Conservation (phyloP, 2,113 vertebrate genomes). For the Sialia sialis region DNA sequence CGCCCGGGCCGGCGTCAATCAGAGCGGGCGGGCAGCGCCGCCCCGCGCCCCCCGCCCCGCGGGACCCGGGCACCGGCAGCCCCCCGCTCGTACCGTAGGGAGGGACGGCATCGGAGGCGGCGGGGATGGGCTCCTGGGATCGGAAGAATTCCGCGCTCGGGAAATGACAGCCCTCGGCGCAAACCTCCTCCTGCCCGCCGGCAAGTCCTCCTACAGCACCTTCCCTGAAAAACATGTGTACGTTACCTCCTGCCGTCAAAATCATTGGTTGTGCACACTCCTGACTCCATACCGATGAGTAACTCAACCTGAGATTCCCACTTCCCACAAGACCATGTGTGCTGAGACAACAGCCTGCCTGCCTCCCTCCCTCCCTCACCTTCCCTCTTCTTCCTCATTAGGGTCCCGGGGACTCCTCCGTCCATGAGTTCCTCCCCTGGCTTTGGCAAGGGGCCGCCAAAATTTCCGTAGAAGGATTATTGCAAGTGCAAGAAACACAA, state of each 20-base stretch:
- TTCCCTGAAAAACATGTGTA: not conserved
- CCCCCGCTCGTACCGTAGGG: not conserved
- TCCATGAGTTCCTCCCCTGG: too few relatives aligned
- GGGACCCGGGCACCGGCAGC: not conserved
- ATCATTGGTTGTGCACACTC: not conserved
- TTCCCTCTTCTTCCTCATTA: not conserved
- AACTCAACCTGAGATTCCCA: conserved; percentile 44
- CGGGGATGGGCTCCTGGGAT: not conserved
- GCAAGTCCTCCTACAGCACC: conserved; percentile 33
- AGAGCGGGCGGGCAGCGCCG: not conserved
- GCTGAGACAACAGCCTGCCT: not conserved
- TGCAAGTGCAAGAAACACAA: not conserved
- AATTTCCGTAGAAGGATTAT: not conserved
- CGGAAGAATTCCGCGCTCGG: not conserved
- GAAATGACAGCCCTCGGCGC: not conserved
- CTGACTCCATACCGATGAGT: conserved; percentile 37
- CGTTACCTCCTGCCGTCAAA: conserved; percentile 12
- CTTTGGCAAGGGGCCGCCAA: not conserved
- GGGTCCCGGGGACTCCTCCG: not conserved
- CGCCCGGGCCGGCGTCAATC: too few relatives aligned
- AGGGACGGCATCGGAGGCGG: not conserved
- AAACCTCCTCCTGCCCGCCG: not conserved
- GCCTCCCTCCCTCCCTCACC: not conserved
- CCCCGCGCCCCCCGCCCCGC: not conserved
- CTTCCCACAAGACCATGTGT: conserved; percentile 17